Percentiles rank a stretch among this genome's conserved stretches.
These are phyloP conservation scores for Beroe ovata DNA, from an alignment of 37 sponge, comb jelly and placozoan genomes.

Conservation along the genomic window DNA sequence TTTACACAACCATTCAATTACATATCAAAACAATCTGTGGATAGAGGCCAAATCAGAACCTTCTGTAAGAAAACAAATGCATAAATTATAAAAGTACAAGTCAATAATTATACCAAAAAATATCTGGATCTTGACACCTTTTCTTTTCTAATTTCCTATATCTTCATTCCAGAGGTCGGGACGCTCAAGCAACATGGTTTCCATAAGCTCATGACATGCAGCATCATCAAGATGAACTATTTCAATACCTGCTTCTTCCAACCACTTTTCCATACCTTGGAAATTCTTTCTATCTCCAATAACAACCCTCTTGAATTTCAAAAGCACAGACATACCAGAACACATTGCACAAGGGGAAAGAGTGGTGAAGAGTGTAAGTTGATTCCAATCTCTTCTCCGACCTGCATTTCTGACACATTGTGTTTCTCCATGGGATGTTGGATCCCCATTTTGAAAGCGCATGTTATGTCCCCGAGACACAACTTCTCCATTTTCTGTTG, in stretches of 20 bases:
- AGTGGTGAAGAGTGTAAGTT: neutral
- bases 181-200: neutral
- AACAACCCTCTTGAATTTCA: neutral
- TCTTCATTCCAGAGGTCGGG: neutral
- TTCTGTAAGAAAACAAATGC: too few species aligned
- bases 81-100: too few species aligned
- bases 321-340: neutral
- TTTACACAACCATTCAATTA: too few species aligned
- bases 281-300: neutral
- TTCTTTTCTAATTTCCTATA: neutral
- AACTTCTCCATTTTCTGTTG: conserved; percentile 67
- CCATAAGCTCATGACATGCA: neutral
- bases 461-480: neutral
- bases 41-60: too few species aligned
- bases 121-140: too few species aligned
- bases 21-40: too few species aligned
- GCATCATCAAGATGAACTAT: neutral
- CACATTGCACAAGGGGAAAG: neutral
- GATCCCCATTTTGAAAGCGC: neutral
- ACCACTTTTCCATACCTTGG: neutral
- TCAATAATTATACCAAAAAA: too few species aligned
- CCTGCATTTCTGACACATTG: neutral
- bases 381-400: neutral
- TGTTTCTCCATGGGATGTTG: neutral
- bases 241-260: neutral